Evolutionary conservation across 2,113 vertebrate species (phyloP), one percentile per base, ranked within the genome.

Genomic region (Elephas maximus): DNA sequence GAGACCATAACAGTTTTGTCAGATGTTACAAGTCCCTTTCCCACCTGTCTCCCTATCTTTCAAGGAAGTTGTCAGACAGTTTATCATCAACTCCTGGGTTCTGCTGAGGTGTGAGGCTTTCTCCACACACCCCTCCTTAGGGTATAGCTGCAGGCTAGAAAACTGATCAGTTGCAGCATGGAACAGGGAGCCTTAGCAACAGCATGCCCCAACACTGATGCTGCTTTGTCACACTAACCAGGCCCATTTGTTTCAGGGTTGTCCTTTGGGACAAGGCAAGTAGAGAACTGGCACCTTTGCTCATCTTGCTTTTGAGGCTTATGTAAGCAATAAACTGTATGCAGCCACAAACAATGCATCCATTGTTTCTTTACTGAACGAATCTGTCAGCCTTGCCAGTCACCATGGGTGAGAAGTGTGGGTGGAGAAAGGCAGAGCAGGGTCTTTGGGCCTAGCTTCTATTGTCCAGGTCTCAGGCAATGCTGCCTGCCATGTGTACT

Each of bases 121-220:
- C 74, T 57, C n/a, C 12, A 8, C 0, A 1, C 2, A 15, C 17
- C 8, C 88, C 23, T 0, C 0, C 33, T 18, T 30, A 24, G 8
- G 11, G 18, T 30, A n/a, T 0, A 85, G 30, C 8, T 17, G 0
- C 24, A 48, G 76, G 5, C 15, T 62, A 12, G 21, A 12, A 26
- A 80, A 63, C 5, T 84, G 18, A 63, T 92, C 21, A 4, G 11
- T 41, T 63, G 9, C 23, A 65, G 24, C 28, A n/a, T 30, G 24
- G 79, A 92, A n/a, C 14, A 30, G 57, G 53, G 53, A 5, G 11
- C 37, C 18, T 65, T n/a, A 90, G 20, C 10, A 60, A 41, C 7
- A 90, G 24, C 0, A 7, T 69, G 10, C 23, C 65, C 65, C n/a
- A 33, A 30, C 0, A 67, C 45, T 24, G 5, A 23, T 0, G 1